Evolutionary conservation across 2,888 invertebrate genomes (phyloP).

Genomic region (Drosophila engyochracea): DNA sequence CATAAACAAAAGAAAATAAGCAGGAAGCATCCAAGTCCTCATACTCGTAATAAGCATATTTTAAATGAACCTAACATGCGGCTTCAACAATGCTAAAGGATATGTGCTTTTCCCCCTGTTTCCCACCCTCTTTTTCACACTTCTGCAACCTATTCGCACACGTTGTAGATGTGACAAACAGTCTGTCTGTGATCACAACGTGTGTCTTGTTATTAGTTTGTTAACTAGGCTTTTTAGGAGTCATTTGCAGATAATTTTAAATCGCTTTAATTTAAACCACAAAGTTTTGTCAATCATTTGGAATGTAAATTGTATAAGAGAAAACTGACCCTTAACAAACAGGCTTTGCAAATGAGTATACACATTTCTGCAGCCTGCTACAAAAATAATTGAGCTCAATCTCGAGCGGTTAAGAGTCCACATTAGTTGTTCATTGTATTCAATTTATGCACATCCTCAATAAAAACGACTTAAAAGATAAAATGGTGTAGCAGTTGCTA

Average conservation of each 20-base stretch:
- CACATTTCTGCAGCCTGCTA: constrained; percentile 3
- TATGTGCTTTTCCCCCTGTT: constrained; percentile 18
- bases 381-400: constrained; percentile 47
- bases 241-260: neutral
- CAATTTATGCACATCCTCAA: constrained; percentile 34
- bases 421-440: constrained; percentile 34
- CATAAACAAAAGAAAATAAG: constrained; percentile 71
- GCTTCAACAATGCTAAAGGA: constrained; percentile 63
- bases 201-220: neutral
- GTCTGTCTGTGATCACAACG: constrained; percentile 19
- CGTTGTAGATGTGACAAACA: constrained; percentile 15
- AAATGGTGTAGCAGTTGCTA: constrained; percentile 44
- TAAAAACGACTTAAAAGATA: constrained; percentile 58
- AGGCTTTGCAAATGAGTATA: neutral
- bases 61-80: constrained; percentile 54
- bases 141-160: neutral
- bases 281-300: neutral
- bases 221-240: neutral
- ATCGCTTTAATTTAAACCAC: neutral
- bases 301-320: neutral
- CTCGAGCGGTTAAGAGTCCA: constrained; percentile 2
- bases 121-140: neutral
- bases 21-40: constrained; percentile 55
- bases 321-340: neutral
- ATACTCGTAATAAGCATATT: constrained; percentile 69